Evolutionary conservation across 2,888 invertebrate genomes (phyloP).

Genomic region (Saturnia pavonia): DNA sequence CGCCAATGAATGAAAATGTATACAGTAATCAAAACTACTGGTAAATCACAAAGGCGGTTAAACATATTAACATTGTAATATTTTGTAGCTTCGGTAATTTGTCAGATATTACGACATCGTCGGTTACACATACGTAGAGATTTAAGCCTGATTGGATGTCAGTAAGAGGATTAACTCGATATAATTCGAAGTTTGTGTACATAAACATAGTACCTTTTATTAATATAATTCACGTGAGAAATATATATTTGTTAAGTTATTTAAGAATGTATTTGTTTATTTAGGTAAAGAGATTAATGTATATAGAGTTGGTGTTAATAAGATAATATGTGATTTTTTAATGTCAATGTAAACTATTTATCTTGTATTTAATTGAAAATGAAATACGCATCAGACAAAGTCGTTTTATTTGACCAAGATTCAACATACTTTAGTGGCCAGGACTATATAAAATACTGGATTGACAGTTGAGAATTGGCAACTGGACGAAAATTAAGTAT

Average conservation of each 20-base stretch:
- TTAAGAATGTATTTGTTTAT: neutral
- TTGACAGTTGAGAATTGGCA: no score
- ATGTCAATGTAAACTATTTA: neutral
- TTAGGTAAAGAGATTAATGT: neutral
- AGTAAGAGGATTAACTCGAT: conserved; percentile 9
- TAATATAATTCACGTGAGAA: conserved; percentile 8
- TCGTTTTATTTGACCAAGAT: no score
- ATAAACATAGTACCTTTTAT: neutral
- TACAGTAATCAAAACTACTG: neutral
- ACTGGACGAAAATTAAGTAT: no score
- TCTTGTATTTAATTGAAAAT: neutral
- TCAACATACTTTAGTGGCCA: no score
- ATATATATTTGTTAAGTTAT: neutral
- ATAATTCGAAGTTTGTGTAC: conserved; percentile 9
- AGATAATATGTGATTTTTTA: neutral
- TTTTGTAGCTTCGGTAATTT: conserved; percentile 4
- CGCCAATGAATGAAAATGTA: neutral
- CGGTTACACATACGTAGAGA: neutral
- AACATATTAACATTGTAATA: neutral
- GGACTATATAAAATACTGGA: no score
- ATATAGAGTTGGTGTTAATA: neutral
- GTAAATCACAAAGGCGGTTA: neutral
- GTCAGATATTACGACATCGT: conserved; percentile 3
- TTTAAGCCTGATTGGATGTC: conserved; percentile 12
- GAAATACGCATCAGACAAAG: no score